Evolutionary conservation across 2,113 vertebrate genomes (phyloP), one percentile per base, ranked within the genome.

Genomic region (Centropristis striata): DNA sequence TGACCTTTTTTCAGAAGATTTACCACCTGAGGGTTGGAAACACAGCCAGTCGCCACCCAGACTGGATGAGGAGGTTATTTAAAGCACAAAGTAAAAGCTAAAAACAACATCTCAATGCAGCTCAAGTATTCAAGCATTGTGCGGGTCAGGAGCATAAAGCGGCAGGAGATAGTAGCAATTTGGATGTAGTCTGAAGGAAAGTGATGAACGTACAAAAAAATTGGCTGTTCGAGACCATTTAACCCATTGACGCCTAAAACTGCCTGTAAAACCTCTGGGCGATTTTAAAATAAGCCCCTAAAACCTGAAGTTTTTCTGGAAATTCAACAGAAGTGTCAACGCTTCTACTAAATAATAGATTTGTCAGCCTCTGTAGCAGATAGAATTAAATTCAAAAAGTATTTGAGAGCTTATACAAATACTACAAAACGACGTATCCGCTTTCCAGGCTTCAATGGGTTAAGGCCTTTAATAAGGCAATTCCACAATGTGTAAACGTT

Each of bases 1-100:
- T 58, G 78, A 80, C 80, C 74, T 75, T 83, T 83, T 80, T 83
- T 54, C 77, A 25, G 65, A 49, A 61, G 66, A 86, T 90, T 88
- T 85, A 80, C 49, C 51, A 25, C 55, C 67, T 55, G 84, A 74
- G 46, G 73, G 15, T 25, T 75, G 85, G 72, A 83, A 80, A 84
- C 39, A 47, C 27, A 49, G 53, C 57, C 55, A 57, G 67, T 66
- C 39, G 20, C 65, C 63, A 36, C 23, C 82, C 70, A 76, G 78
- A 83, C 68, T 54, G 28, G 54, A 57, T 13, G 36, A 71, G 63
- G 4, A 28, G 68, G 71, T 73, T 90, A 88, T 89, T 87, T 85
- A 87, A 86, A 86, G 79, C 46, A 21, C 71, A 36, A 55, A 63
- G 75, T 74, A 67, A 78, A 88, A 75, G 77, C 76, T 85, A 86